Evolutionary conservation across 2,888 invertebrate species (phyloP).

Genomic region (Hirtodrosophila confusa): DNA sequence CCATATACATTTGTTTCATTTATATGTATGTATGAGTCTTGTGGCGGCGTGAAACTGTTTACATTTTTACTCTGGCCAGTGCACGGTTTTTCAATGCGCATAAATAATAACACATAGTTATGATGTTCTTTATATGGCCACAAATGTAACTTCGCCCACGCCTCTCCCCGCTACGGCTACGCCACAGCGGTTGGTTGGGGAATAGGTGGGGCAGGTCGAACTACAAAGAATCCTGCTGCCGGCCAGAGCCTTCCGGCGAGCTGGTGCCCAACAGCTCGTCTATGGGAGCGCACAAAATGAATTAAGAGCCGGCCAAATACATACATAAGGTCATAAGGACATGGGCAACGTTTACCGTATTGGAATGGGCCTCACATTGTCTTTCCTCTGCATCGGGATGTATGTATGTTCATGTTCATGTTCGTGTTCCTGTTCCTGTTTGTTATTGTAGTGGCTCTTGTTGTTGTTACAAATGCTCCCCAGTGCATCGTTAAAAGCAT

Average conservation of each 20-base stretch:
- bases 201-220: not conserved
- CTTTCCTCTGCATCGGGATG: slow-evolving; percentile 19
- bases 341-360: slow-evolving; percentile 60
- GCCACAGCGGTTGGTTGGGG: not conserved
- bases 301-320: slow-evolving; percentile 56
- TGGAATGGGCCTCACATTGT: slow-evolving; percentile 34
- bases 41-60: slow-evolving; percentile 68
- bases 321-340: slow-evolving; percentile 64
- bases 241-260: slow-evolving; percentile 13
- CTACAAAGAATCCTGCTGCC: slow-evolving; percentile 31
- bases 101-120: slow-evolving; percentile 60
- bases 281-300: slow-evolving; percentile 54
- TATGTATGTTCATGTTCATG: not conserved
- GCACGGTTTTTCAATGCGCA: slow-evolving; percentile 54
- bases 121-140: slow-evolving; percentile 67
- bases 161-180: not conserved
- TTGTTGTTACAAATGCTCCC: slow-evolving; percentile 72
- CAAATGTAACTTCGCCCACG: slow-evolving; percentile 41
- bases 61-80: slow-evolving; percentile 65
- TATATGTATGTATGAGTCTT: slow-evolving; percentile 19
- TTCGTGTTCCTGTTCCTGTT: slow-evolving; percentile 19
- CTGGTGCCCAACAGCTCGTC: slow-evolving; percentile 19
- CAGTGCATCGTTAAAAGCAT: slow-evolving; percentile 72
- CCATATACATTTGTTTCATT: slow-evolving; percentile 37
- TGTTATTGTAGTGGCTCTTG: slow-evolving; percentile 31